Evolutionary conservation across 2,113 vertebrate species (phyloP).

Genomic region (Antechinus flavipes): DNA sequence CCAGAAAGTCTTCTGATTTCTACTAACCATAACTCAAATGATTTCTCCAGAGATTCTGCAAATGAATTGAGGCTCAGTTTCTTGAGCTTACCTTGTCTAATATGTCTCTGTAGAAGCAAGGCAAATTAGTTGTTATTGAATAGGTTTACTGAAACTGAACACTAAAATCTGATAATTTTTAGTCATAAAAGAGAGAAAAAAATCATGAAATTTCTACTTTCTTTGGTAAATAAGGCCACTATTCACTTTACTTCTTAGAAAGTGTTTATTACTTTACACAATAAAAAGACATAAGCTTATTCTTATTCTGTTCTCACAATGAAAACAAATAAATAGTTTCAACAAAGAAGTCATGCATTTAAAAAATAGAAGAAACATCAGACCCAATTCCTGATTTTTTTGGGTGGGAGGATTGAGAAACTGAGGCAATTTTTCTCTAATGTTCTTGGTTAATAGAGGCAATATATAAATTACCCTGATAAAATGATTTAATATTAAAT

Average conservation of each 20-base stretch:
- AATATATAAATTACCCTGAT: neutral
- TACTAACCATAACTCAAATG: constrained; percentile 17
- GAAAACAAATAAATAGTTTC: too few species aligned
- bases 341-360: neutral
- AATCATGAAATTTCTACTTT: constrained; percentile 12
- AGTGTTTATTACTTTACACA: too few species aligned
- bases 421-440: neutral
- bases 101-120: constrained; percentile 1
- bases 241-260: constrained; percentile 3
- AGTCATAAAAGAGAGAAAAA: constrained; percentile 14
- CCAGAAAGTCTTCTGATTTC: constrained; percentile 38
- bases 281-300: neutral
- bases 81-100: constrained; percentile 46
- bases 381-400: neutral
- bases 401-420: constrained; percentile 12
- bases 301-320: too few species aligned
- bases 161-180: constrained; percentile 32
- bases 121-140: constrained; percentile 25
- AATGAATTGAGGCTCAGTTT: constrained; percentile 41
- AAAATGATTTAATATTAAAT: neutral
- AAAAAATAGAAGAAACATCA: neutral
- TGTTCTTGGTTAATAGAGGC: neutral
- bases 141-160: neutral
- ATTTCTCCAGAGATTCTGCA: constrained; percentile 18
- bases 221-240: neutral